A percentile compares a stretch with the other conserved stretches of the same genome.
Conservation (phyloP, 2,113 vertebrate species). For the Pimephales promelas region DNA sequence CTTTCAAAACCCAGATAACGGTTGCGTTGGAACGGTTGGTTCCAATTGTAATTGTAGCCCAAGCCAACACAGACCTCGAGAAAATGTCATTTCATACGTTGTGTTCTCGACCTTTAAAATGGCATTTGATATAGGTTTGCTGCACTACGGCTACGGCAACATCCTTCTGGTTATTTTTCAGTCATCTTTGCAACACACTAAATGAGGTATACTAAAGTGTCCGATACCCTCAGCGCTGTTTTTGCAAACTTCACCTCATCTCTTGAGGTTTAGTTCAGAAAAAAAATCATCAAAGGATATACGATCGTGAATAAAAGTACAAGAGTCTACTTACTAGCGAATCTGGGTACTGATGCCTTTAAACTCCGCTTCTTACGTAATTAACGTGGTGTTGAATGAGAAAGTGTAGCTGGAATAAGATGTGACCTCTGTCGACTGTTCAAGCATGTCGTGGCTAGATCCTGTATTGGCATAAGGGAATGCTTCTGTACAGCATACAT, state of each 20-base stretch:
- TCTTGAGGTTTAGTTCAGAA: constrained; percentile 27
- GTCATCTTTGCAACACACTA: constrained; percentile 29
- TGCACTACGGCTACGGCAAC: neutral
- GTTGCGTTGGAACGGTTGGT: constrained; percentile 51
- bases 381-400: constrained; percentile 27
- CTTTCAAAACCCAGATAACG: constrained; percentile 56
- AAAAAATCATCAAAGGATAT: neutral
- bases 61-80: neutral
- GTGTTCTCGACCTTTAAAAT: neutral
- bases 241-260: constrained; percentile 14
- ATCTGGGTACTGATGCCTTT: constrained; percentile 8
- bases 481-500: constrained; percentile 79
- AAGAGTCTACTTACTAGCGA: constrained; percentile 2
- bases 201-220: constrained; percentile 32
- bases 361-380: neutral
- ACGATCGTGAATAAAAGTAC: neutral
- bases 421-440: constrained; percentile 56
- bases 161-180: constrained; percentile 16
- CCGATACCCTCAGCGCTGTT: constrained; percentile 22
- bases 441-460: constrained; percentile 58
- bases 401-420: constrained; percentile 56
- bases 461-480: constrained; percentile 78
- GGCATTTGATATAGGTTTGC: neutral
- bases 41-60: constrained; percentile 22
- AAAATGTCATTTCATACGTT: neutral